phyloP scores from a whole-genome alignment of 2,888 invertebrate genomes.

The Cyrtodaria siliqua region DNA sequence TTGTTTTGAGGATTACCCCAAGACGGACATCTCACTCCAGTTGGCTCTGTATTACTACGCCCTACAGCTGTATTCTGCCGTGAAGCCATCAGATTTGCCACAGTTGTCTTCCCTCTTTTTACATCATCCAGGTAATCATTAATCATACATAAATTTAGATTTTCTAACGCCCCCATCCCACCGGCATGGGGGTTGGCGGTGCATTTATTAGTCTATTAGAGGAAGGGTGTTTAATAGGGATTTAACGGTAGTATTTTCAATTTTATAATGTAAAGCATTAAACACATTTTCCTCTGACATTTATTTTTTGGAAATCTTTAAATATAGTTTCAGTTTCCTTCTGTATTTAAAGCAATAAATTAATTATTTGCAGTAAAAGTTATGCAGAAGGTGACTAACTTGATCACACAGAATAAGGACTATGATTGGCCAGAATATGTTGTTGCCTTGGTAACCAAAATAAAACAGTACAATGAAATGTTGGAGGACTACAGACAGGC shows the following conservation, averaged over 20 bases:
- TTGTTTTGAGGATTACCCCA: slow-evolving; percentile 84
- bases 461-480: slow-evolving; percentile 83
- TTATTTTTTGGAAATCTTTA: too few relatives aligned
- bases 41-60: slow-evolving; percentile 86
- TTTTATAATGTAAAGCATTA: too few relatives aligned
- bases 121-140: slow-evolving; percentile 59
- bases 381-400: slow-evolving; percentile 71
- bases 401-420: slow-evolving; percentile 66
- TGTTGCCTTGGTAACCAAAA: slow-evolving; percentile 73
- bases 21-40: slow-evolving; percentile 85
- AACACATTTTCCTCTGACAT: too few relatives aligned
- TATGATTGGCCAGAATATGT: slow-evolving; percentile 71
- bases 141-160: too few relatives aligned
- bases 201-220: too few relatives aligned
- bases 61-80: slow-evolving; percentile 78
- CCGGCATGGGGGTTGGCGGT: too few relatives aligned
- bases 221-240: too few relatives aligned
- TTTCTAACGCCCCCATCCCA: too few relatives aligned
- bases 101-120: slow-evolving; percentile 66
- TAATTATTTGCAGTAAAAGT: slow-evolving; percentile 67
- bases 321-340: too few relatives aligned
- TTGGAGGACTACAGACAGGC: slow-evolving; percentile 86
- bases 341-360: too few relatives aligned
- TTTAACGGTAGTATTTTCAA: too few relatives aligned
- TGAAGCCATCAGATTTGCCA: slow-evolving; percentile 65